Percentiles rank a stretch among this genome's conserved stretches.
Evolutionary conservation across 2,797 vertebrate species (phyloP).

Genomic region (Rhinichthys osculus): DNA sequence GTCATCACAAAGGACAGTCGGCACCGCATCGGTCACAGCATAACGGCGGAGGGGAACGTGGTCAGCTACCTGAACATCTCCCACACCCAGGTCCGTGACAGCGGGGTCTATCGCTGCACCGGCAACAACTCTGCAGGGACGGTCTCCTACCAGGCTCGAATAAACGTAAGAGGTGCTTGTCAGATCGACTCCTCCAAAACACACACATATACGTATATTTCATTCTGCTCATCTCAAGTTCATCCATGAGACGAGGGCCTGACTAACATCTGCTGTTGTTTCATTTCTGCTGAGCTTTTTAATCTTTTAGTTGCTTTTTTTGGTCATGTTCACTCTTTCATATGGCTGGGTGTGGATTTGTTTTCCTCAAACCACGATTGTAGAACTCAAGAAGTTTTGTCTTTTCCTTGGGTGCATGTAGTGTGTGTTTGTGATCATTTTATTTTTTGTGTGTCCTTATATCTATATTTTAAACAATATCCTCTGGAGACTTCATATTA

Average conservation of each 20-base stretch:
- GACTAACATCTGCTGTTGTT: conserved; percentile 38
- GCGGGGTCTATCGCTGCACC: conserved; percentile 96
- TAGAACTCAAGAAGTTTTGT: not conserved
- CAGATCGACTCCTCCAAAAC: conserved; percentile 98
- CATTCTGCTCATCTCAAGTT: conserved; percentile 68
- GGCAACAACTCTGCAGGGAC: conserved; percentile 98
- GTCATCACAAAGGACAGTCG: conserved; percentile 90
- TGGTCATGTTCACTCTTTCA: not conserved
- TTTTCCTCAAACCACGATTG: not conserved
- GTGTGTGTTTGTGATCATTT: not conserved
- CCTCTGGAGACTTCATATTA: not conserved
- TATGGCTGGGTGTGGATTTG: not conserved
- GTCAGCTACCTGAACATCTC: conserved; percentile 98
- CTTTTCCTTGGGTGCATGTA: not conserved
- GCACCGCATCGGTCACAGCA: conserved; percentile 94
- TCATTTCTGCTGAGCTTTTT: not conserved
- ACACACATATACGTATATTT: conserved; percentile 76
- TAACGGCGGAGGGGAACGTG: conserved; percentile 93
- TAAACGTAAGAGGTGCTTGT: conserved; percentile 99
- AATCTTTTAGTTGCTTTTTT: not conserved
- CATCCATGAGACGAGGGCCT: conserved; percentile 70
- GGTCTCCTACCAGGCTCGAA: conserved; percentile 99
- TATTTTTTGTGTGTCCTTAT: not conserved
- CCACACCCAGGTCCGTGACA: conserved; percentile 94
- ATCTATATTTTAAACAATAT: not conserved